Conservation (phyloP, 2,797 vertebrate genomes). For the Apodemus agrarius region DNA sequence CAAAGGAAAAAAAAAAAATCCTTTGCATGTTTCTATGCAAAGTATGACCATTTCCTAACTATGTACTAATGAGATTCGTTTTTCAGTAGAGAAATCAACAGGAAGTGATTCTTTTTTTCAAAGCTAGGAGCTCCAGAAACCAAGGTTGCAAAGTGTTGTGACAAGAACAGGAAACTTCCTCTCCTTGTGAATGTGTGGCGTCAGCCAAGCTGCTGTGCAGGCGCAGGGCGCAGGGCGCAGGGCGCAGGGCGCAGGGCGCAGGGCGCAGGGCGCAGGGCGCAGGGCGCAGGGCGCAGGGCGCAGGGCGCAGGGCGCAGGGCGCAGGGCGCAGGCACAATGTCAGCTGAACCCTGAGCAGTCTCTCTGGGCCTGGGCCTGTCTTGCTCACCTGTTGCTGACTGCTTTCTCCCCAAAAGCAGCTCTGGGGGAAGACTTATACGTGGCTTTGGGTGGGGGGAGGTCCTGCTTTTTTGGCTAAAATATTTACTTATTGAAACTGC, state of each 20-base stretch:
- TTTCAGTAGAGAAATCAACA: constrained; percentile 64
- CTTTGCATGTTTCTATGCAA: constrained; percentile 38
- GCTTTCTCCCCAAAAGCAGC: not conserved
- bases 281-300: not conserved
- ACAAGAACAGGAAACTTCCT: constrained; percentile 69
- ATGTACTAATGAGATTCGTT: constrained; percentile 53
- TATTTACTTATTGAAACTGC: constrained; percentile 1
- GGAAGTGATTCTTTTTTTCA: constrained; percentile 59
- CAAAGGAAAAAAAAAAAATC: not conserved
- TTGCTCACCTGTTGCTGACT: not conserved
- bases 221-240: not conserved
- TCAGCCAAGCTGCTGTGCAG: constrained; percentile 48
- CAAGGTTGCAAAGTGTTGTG: constrained; percentile 69
- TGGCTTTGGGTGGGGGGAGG: not conserved
- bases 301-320: not conserved
- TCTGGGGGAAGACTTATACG: not conserved
- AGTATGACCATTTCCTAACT: constrained; percentile 55
- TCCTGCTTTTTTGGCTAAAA: not conserved
- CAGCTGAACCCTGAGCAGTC: not conserved
- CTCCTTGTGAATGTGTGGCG: constrained; percentile 40
- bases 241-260: not conserved
- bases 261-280: not conserved
- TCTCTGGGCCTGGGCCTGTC: not conserved
- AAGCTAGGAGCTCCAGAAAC: constrained; percentile 70
- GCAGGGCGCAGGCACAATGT: not conserved